Evolutionary conservation across 92 coral and sea anemone species (phyloP).

Genomic region (Parazoanthus atlanticus): DNA sequence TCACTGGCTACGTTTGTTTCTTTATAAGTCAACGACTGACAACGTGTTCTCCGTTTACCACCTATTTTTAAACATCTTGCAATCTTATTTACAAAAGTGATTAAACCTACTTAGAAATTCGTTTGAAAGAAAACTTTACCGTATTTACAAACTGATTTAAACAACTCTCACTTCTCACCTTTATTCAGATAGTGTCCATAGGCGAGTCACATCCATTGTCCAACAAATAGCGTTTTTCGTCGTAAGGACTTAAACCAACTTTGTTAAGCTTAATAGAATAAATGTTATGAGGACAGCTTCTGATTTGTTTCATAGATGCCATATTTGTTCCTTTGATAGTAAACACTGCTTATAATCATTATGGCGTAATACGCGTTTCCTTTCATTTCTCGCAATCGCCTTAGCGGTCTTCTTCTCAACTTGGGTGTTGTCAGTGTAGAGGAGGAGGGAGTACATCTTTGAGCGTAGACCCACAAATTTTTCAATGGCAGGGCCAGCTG

Average conservation of each 20-base stretch:
- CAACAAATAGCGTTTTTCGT: constrained; percentile 37
- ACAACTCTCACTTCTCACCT: not conserved
- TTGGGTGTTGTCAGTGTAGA: not conserved
- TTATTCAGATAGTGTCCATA: not conserved
- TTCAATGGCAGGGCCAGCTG: constrained; percentile 34
- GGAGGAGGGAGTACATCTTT: constrained; percentile 57
- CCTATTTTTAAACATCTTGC: not conserved
- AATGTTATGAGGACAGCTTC: constrained; percentile 27
- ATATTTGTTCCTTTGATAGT: constrained; percentile 1
- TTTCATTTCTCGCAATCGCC: constrained; percentile 24
- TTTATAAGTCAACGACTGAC: not conserved
- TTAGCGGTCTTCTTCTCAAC: constrained; percentile 62
- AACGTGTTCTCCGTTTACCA: not conserved
- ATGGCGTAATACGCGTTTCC: constrained; percentile 36
- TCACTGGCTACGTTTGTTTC: too few species aligned
- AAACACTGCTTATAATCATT: constrained; percentile 30
- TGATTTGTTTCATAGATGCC: constrained; percentile 36
- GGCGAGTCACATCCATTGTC: constrained; percentile 8
- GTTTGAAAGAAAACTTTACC: not conserved
- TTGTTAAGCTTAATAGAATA: constrained; percentile 43
- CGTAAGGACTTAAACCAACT: constrained; percentile 46
- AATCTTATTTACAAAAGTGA: not conserved
- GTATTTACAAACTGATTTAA: not conserved
- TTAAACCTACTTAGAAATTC: not conserved
- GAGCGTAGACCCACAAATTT: constrained; percentile 57